phyloP scores from a whole-genome alignment of 2,888 invertebrate genomes.

The Slavum lentiscoides region DNA sequence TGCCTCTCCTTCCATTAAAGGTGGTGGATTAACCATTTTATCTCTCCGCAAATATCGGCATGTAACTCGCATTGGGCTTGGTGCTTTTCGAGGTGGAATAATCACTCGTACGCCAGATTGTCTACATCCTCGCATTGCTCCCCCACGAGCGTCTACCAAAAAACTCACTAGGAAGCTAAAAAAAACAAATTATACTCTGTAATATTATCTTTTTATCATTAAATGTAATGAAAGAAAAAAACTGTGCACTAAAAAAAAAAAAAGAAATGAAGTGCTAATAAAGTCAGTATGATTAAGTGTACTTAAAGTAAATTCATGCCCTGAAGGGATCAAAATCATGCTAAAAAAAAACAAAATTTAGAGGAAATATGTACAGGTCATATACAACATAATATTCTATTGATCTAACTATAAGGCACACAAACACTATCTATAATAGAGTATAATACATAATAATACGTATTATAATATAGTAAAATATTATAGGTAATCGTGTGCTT shows the following conservation, averaged over 20 bases:
- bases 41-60: slow-evolving; percentile 83
- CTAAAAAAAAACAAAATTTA: not conserved
- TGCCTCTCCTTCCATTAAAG: slow-evolving; percentile 97
- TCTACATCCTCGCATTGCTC: slow-evolving; percentile 97
- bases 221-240: not conserved
- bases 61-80: slow-evolving; percentile 94
- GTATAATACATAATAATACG: not conserved
- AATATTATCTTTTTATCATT: not conserved
- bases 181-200: slow-evolving; percentile 51
- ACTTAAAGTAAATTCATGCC: slow-evolving; percentile 40
- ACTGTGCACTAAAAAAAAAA: slow-evolving; percentile 30
- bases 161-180: slow-evolving; percentile 95
- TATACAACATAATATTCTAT: not conserved
- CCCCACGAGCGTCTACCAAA: slow-evolving; percentile 98
- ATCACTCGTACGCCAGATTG: slow-evolving; percentile 96
- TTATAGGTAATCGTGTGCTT: not conserved
- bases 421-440: slow-evolving; percentile 23
- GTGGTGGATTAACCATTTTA: slow-evolving; percentile 83
- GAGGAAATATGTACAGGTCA: not conserved
- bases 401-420: slow-evolving; percentile 24
- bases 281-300: slow-evolving; percentile 39
- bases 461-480: too few species aligned
- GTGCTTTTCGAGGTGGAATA: slow-evolving; percentile 92
- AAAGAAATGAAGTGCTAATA: slow-evolving; percentile 34
- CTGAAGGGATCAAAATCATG: slow-evolving; percentile 24